Evolutionary conservation across 2,888 invertebrate genomes (phyloP), one percentile per base, ranked within the genome.

Genomic region (Bombylius discolor): DNA sequence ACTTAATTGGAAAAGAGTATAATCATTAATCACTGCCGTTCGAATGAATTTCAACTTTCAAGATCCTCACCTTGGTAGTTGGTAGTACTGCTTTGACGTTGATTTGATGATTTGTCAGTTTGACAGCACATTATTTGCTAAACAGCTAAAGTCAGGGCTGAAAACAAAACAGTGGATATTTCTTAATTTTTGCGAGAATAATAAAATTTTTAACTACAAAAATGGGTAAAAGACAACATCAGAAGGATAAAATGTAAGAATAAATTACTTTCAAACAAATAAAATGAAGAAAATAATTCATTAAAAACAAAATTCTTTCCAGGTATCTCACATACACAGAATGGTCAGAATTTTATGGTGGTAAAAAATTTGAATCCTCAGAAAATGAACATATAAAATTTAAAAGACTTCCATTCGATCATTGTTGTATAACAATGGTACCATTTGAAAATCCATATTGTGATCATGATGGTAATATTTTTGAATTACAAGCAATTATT

Each of bases 171-270:
- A n/a, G n/a, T n/a, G n/a, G n/a, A n/a, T n/a, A n/a, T n/a, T n/a
- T n/a, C n/a, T n/a, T 23, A 23, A 23, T 23, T 23, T 23, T 23
- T 23, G 23, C 23, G 23, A 23, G 3, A 3, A 23, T 23, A 23
- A 23, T 1, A 23, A 23, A 23, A 23, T 23, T 23, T 23, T 23
- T 23, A 23, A 23, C 23, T 23, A 11, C 39, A 8, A 42, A 80
- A 70, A 93, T 93, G 93, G 93, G 93, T 63, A 93, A 93, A 78
- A 79, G 89, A 64, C 93, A 93, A 68, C 93, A 93, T 77, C 93
- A 93, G 70, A 93, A 93, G 68, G 93, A 93, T 77, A 93, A 93
- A 83, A 87, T 93, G 91, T 88, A 77, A 75, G 77, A 70, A 44
- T 54, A 1, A 12, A 23, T 23, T 23, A 23, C 23, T 23, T 23